phyloP scores from a whole-genome alignment of 2,888 invertebrate genomes.

The Campoplex nolae region DNA sequence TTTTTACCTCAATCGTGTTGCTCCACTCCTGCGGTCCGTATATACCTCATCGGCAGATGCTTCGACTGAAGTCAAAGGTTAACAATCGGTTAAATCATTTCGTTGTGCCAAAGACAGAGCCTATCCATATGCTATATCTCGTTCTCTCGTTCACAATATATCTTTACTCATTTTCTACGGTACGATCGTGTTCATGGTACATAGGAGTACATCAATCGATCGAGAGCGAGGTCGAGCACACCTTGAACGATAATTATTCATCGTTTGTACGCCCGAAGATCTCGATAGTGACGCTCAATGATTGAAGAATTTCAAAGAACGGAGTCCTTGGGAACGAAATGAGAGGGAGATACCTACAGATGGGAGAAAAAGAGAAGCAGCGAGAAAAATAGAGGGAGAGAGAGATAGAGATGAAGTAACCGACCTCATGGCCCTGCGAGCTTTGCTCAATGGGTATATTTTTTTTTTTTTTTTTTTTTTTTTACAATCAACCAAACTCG shows the following conservation, averaged over 20 bases:
- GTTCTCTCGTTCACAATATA: slow-evolving; percentile 28
- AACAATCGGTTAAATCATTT: slow-evolving; percentile 56
- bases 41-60: slow-evolving; percentile 1
- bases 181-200: neutral
- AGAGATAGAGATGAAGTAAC: neutral
- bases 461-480: neutral
- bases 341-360: neutral
- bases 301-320: slow-evolving; percentile 3
- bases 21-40: neutral
- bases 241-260: slow-evolving; percentile 80
- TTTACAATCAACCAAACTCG: neutral
- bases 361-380: neutral
- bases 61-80: slow-evolving; percentile 27
- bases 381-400: neutral
- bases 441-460: neutral
- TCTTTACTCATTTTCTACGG: slow-evolving; percentile 5
- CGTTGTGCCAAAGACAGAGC: slow-evolving; percentile 30
- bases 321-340: neutral
- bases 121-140: slow-evolving; percentile 17
- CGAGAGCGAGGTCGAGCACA: slow-evolving; percentile 71
- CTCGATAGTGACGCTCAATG: slow-evolving; percentile 61
- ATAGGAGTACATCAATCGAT: slow-evolving; percentile 40
- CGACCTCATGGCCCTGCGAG: neutral
- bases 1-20: slow-evolving; percentile 4
- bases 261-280: slow-evolving; percentile 74